These are phyloP conservation scores for Regulus satrapa DNA, from an alignment of 2,113 vertebrate genomes.

Conservation along the genomic window DNA sequence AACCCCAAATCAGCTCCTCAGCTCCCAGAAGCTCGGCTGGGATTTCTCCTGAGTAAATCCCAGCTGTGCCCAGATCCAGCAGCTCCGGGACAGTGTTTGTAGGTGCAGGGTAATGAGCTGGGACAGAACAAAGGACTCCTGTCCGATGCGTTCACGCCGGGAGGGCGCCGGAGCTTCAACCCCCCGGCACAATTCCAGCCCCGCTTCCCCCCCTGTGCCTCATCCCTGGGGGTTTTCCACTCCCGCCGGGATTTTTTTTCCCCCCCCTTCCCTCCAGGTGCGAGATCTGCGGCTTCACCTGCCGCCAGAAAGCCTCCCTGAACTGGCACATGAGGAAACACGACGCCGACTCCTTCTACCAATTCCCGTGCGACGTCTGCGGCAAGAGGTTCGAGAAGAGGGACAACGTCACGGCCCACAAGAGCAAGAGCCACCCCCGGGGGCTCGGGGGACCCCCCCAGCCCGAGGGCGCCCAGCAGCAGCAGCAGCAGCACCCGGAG, in stretches of 20 bases:
- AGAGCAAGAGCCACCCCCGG: constrained; percentile 77
- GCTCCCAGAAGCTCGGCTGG: not conserved
- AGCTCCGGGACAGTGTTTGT: not conserved
- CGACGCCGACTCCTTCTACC: constrained; percentile 69
- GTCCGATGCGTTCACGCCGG: fast-evolving
- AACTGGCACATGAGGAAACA: constrained; percentile 87
- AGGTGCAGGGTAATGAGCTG: not conserved
- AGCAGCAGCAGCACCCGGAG: fast-evolving
- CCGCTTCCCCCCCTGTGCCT: not conserved
- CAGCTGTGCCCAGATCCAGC: not conserved
- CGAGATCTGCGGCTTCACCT: constrained; percentile 84
- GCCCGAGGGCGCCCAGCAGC: not conserved
- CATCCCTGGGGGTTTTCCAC: too few relatives aligned
- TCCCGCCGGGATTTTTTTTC: too few relatives aligned
- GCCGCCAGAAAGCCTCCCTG: constrained; percentile 84
- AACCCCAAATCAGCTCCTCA: not conserved
- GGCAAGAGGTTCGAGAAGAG: constrained; percentile 82
- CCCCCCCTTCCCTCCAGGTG: constrained; percentile 78
- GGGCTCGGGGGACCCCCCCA: fast-evolving
- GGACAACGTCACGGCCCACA: constrained; percentile 79
- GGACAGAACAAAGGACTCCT: fast-evolving
- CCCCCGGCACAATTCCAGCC: fast-evolving
- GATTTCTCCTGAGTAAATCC: not conserved
- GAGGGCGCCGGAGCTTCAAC: not conserved
- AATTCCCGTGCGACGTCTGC: constrained; percentile 79